Base-by-base conservation (phyloP, 2,888 invertebrate species). In the Stictocephala bisonia region DNA sequence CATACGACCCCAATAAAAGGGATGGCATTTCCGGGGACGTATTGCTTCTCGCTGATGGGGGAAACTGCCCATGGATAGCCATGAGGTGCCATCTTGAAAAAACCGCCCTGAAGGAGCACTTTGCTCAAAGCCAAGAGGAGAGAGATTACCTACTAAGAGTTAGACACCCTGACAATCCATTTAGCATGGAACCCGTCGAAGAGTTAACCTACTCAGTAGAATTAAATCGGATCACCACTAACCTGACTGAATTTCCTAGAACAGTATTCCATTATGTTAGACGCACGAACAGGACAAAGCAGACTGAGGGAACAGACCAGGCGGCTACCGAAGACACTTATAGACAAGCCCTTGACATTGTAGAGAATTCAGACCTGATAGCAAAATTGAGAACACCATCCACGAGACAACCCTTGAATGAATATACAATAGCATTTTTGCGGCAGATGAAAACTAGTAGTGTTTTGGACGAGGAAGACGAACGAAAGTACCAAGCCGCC, bases 11-110 rank as follows among this genome's bases (percentile, higher is more conserved):
- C 1, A 27, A 18, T 15, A 73, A 73, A 18, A 69, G 73, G 41
- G 18, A 15, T 0, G 40, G 50, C 1, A 22, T 69, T 0, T 13
- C 35, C n/a, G 31, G 44, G 2, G n/a, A 69, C 1, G 69, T 48
- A 1, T 15, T 58, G 18, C 60, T 73, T 0, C 24, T 73, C 4
- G 44, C 69, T 13, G 69, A 73, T 48, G 73, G 73, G 1, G 73
- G 73, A 27, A 11, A 15, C 2, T 56, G 24, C 13, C 58, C 58
- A 1, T 73, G 68, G 68, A 40, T 6, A 6, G 9, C 69, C 13
- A 60, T 64, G 58, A 26, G 26, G 13, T 69, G 60, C 44, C 58
- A 58, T 51, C 18, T 69, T 2, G 68, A 73, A 11, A 68, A 73
- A 68, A 73, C 41, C 2, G 24, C 26, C n/a, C 26, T 68, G 9